Base-by-base conservation (phyloP, 30 jellyfish, hydroid and myxozoan genomes). In the Phacellophora camtschatica region DNA sequence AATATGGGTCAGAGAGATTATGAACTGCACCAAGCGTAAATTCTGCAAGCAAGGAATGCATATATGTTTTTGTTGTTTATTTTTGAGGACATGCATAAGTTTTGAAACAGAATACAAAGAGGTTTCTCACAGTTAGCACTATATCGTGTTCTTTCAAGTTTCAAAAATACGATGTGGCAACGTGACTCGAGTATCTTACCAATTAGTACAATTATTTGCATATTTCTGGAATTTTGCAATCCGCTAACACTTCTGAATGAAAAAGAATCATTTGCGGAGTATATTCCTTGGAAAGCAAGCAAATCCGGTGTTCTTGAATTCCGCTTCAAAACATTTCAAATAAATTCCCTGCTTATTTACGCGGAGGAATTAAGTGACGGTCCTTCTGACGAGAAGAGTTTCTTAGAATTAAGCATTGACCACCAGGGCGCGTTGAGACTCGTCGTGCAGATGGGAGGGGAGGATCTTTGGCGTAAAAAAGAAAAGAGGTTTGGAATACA, bases 311-410 rank as follows among this genome's bases (percentile, higher is more conserved):
- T 33, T 33, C 79, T 90, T 29, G 90, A 83, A 29, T 77, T 90
- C 30, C 89, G 75, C 18, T 90, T 90, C 77, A 84, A 90, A 77
- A 90, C 98, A 10, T 85, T 63, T n/a, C 42, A 90, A 29, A 67
- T 36, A 35, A 19, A 53, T 27, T 49, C 95, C 15, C 42, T 90
- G 45, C 66, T 90, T 15, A 69, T 90, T 7, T 90, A 90, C 35
- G 95, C 74, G 27, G 96, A 81, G 69, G 87, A 71, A 36, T 34
- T 37, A 0, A 82, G 75, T 29, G 36, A 41, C 74, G 34, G 29
- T 12, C 69, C 42, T 2, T 31, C 20, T 9, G 85, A 69, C 50
- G 71, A 29, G 4, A 80, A 85, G 19, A 81, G 90, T 73, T 90
- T 28, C 48, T 28, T 90, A 19, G 71, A 74, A 49, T 34, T 90